Evolutionary conservation across 2,888 invertebrate genomes (phyloP).

Genomic region (Agrochola litura): DNA sequence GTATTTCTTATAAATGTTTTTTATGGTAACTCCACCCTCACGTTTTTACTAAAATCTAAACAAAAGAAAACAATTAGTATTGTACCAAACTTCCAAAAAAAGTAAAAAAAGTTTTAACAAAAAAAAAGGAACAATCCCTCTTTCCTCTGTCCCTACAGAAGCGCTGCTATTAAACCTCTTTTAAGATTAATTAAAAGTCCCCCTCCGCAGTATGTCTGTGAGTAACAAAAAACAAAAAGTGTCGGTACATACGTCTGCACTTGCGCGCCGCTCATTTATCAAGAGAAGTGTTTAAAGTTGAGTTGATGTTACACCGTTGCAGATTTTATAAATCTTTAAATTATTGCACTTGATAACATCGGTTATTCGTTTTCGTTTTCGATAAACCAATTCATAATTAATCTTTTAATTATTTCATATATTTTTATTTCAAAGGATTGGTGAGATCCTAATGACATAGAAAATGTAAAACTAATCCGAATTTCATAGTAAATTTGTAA

Average conservation of each 20-base stretch:
- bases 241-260: constrained; percentile 66
- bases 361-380: no score
- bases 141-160: constrained; percentile 23
- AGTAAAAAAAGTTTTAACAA: neutral
- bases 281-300: constrained; percentile 55
- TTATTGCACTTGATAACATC: no score
- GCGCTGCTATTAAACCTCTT: constrained; percentile 66
- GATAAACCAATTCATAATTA: no score
- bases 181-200: constrained; percentile 69
- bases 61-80: constrained; percentile 25
- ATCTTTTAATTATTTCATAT: no score
- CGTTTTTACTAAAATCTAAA: neutral
- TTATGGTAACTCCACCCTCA: neutral
- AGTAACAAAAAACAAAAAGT: constrained; percentile 66
- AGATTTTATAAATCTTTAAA: no score
- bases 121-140: constrained; percentile 22
- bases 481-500: no score
- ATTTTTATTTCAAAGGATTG: no score
- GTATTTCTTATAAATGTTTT: neutral
- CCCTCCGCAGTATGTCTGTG: constrained; percentile 30
- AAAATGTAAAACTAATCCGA: no score
- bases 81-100: neutral
- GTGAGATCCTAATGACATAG: no score
- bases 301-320: constrained; percentile 53
- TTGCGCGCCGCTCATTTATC: constrained; percentile 56